phyloP scores from a whole-genome alignment of 2,113 vertebrate genomes.

The Dicrurus megarhynchus region DNA sequence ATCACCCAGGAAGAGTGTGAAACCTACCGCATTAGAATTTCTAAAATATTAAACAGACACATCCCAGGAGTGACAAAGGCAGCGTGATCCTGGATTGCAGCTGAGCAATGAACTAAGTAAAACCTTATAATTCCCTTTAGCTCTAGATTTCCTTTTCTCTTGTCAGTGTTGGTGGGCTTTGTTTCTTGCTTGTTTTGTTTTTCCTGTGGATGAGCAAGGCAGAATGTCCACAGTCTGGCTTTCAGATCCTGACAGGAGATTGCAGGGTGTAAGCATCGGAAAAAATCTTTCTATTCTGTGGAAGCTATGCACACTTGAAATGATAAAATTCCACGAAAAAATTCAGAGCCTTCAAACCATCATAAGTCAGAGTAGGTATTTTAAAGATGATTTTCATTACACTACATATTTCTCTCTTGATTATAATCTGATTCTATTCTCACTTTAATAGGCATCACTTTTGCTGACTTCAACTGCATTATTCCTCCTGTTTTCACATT shows the following conservation, averaged over 20 bases:
- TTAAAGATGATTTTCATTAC: not conserved
- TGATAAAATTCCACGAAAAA: not conserved
- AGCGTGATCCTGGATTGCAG: not conserved
- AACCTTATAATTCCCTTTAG: not conserved
- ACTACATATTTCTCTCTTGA: not conserved
- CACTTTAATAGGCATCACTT: not conserved
- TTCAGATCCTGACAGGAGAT: not conserved
- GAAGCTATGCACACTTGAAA: not conserved
- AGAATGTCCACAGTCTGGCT: not conserved
- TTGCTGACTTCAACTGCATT: not conserved
- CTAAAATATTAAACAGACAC: not conserved
- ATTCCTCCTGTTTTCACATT: not conserved
- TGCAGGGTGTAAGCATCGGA: not conserved
- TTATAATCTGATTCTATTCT: not conserved
- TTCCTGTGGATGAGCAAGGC: not conserved
- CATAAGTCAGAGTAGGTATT: not conserved
- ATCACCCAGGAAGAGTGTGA: not conserved
- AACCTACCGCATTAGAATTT: not conserved
- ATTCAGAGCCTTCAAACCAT: not conserved
- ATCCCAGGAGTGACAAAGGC: not conserved
- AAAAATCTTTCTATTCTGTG: not conserved
- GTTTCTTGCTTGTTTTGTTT: not conserved
- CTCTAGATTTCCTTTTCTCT: not conserved
- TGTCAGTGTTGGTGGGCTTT: not conserved
- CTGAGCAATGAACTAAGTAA: not conserved